Evolutionary conservation across 2,888 invertebrate genomes (phyloP), one percentile per base, ranked within the genome.

Genomic region (Papilio elwesi): DNA sequence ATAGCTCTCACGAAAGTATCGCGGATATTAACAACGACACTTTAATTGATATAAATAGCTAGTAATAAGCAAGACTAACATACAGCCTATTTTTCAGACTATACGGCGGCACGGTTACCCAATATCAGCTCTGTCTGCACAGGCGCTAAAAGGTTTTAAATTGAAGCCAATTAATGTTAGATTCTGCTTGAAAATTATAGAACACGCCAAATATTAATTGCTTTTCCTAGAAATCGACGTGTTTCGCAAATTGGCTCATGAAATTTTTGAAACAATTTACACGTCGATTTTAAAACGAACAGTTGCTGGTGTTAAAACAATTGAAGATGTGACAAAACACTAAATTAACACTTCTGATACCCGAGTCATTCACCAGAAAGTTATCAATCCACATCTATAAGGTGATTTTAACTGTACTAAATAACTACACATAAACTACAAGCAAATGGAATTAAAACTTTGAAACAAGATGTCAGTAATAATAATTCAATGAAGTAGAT

Each of bases 21-120:
- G 85, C 87, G 83, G 88, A 89, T 89, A 90, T 90, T 89, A 88
- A 86, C 85, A 84, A 87, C 85, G 88, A 83, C 85, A 81, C 85
- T 89, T 91, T 90, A 91, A 93, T 93, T 92, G 90, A 88, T 86
- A 89, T 82, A 87, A 89, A 91, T 87, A 83, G 86, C 83, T 77
- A 76, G 75, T 79, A 80, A 81, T 79, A 76, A 77, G 75, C 76
- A 79, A 81, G 81, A 80, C 77, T 81, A 76, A 70, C 65, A 74
- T 70, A 75, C 71, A 78, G 76, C 74, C 76, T 47, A 74, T 62
- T 63, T 67, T 69, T 53, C 69, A 71, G 53, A 55, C 65, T 69
- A 43, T 63, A 68, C 16, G 59, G 57, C 16, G 59, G 57, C 66
- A 67, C 66, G 62, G 13, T 67, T 70, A 67, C 70, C 47, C 66